Evolutionary conservation across 2,113 vertebrate species (phyloP).

Genomic region (Rhea americana): DNA sequence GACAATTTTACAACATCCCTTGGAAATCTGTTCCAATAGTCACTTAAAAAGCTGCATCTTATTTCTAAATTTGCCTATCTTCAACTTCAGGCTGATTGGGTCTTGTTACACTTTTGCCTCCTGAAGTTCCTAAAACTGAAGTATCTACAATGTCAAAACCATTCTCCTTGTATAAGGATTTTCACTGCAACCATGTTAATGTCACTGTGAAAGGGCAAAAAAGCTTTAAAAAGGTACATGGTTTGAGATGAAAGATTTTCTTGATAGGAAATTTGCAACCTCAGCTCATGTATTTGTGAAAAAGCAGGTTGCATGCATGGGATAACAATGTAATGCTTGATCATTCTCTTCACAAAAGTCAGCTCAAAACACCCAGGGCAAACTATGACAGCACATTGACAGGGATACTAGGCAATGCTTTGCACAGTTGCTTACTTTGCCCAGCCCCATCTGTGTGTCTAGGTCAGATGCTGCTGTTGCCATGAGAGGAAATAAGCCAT

Average conservation of each 20-base stretch:
- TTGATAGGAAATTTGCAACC: background rate
- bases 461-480: background rate
- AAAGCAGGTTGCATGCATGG: rapidly evolving
- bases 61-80: background rate
- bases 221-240: background rate
- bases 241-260: background rate
- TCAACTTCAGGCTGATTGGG: background rate
- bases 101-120: background rate
- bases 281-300: background rate
- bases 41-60: background rate
- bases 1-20: background rate
- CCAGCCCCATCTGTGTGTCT: background rate
- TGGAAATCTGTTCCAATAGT: background rate
- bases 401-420: background rate
- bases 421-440: background rate
- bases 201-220: background rate
- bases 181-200: background rate
- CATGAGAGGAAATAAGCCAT: background rate
- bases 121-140: background rate
- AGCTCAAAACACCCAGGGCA: background rate
- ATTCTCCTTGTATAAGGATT: background rate
- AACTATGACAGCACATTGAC: background rate
- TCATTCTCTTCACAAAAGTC: background rate
- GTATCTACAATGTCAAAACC: background rate
- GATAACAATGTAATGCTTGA: background rate